Conservation (phyloP, 2,888 invertebrate genomes). For the Metalampra italica region DNA sequence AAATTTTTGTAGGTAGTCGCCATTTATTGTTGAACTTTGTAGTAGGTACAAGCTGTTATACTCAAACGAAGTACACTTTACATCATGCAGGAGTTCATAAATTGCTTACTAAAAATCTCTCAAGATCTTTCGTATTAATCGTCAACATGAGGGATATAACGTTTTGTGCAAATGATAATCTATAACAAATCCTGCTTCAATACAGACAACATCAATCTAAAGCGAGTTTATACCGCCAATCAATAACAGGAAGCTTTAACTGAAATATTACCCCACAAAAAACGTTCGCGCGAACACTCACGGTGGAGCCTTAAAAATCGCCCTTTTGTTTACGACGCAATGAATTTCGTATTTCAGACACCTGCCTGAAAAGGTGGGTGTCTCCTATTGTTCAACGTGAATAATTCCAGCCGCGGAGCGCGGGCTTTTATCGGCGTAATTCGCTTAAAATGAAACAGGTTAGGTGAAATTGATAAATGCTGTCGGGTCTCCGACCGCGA, state of each 20-base stretch:
- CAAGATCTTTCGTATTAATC: too few relatives aligned
- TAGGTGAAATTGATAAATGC: constrained; percentile 53
- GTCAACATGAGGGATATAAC: too few relatives aligned
- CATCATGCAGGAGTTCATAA: too few relatives aligned
- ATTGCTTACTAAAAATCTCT: too few relatives aligned
- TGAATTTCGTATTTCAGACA: constrained; percentile 64
- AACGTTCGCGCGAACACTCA: constrained; percentile 31
- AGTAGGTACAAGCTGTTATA: background rate
- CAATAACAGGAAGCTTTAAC: constrained; percentile 24
- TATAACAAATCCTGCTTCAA: too few relatives aligned
- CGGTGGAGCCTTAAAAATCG: constrained; percentile 48
- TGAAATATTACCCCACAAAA: constrained; percentile 36
- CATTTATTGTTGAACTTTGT: too few relatives aligned
- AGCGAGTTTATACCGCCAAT: constrained; percentile 9
- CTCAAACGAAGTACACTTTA: too few relatives aligned
- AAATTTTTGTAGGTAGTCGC: too few relatives aligned
- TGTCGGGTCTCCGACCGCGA: constrained; percentile 21
- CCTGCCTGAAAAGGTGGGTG: constrained; percentile 53
- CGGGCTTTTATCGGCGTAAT: constrained; percentile 50
- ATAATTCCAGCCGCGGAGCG: constrained; percentile 41
- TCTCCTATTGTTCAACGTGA: constrained; percentile 55
- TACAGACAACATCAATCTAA: background rate
- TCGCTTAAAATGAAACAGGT: constrained; percentile 51
- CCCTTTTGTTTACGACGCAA: constrained; percentile 64
- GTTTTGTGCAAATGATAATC: too few relatives aligned